Conservation (phyloP, 2,113 vertebrate species). For the Colinus virginianus region DNA sequence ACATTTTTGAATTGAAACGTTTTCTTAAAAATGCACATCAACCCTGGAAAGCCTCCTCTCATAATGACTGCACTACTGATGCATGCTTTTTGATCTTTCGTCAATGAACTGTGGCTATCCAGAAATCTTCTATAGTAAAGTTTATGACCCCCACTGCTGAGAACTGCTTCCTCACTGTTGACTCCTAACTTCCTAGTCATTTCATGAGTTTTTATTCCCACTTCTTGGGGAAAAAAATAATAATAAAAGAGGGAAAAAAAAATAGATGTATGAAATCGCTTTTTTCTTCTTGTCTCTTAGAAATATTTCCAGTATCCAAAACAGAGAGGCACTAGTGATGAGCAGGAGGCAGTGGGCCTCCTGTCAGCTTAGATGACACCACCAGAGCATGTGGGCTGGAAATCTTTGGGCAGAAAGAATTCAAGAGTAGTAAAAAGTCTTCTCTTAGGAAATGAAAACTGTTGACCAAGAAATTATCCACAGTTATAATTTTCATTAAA, state of each 20-base stretch:
- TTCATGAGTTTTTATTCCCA: not conserved
- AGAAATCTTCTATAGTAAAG: not conserved
- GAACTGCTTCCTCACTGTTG: not conserved
- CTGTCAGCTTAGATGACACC: not conserved
- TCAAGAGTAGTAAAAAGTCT: not conserved
- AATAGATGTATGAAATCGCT: not conserved
- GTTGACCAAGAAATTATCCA: not conserved
- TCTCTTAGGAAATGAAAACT: not conserved
- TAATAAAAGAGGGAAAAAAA: not conserved
- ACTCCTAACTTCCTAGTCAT: accelerated
- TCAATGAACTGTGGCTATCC: not conserved
- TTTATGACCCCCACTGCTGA: not conserved
- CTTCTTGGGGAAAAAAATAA: too few relatives aligned
- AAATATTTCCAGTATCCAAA: not conserved
- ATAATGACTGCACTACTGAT: not conserved
- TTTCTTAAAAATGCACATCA: accelerated
- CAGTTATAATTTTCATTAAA: not conserved
- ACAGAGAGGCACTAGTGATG: not conserved
- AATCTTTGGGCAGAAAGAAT: not conserved
- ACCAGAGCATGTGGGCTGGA: not conserved
- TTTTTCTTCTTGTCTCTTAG: not conserved
- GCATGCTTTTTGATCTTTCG: not conserved
- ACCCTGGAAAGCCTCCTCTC: not conserved
- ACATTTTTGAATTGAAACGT: not conserved
- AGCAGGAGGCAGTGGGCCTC: not conserved